phyloP scores from a whole-genome alignment of 2,888 invertebrate species.

The Heliconius erato region DNA sequence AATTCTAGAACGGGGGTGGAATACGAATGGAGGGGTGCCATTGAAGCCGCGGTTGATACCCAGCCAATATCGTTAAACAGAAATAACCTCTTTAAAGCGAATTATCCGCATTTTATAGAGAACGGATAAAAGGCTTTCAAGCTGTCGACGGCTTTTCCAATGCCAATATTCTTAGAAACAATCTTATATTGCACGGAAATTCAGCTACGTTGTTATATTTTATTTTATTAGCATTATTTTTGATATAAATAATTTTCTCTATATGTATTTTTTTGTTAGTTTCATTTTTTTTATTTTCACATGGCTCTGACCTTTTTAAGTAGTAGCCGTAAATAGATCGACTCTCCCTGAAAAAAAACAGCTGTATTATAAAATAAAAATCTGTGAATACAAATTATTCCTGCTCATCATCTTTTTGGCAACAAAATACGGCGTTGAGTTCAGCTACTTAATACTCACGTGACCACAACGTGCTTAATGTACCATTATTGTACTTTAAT shows the following conservation, averaged over 20 bases:
- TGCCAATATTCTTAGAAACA: constrained; percentile 25
- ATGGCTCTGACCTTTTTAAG: no score
- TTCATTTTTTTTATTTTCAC: background rate
- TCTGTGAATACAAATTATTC: no score
- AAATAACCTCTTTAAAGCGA: constrained; percentile 43
- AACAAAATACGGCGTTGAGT: no score
- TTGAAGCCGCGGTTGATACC: constrained; percentile 41
- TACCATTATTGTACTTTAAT: no score
- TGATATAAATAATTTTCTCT: no score
- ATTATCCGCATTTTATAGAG: constrained; percentile 43
- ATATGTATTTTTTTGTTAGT: no score
- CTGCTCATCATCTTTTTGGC: no score
- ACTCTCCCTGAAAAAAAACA: no score
- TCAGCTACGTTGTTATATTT: background rate
- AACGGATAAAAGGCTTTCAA: constrained; percentile 45
- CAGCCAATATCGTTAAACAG: constrained; percentile 37
- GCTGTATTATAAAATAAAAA: no score
- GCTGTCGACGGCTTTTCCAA: constrained; percentile 27
- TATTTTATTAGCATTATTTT: no score
- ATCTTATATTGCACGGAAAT: constrained; percentile 4
- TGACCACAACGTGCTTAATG: no score
- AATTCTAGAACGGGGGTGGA: constrained; percentile 33
- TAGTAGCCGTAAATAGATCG: no score
- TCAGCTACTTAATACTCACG: background rate
- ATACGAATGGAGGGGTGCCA: constrained; percentile 40